phyloP scores from a whole-genome alignment of 2,888 invertebrate genomes.

The Drosophila emarginata region DNA sequence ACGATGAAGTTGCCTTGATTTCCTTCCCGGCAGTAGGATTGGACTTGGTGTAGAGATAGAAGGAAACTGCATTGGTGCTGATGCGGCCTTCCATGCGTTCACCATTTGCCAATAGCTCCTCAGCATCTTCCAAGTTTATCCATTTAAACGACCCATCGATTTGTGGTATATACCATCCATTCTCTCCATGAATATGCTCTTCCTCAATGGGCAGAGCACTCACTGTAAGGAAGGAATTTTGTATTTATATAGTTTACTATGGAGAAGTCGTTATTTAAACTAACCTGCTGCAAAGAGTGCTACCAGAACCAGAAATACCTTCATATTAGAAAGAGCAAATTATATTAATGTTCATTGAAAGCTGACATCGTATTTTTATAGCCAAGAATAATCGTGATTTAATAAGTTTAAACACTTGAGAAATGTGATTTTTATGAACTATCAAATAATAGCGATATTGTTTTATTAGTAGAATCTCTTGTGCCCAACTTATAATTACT shows the following conservation, averaged over 20 bases:
- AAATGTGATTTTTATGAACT: neutral
- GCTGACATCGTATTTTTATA: slow-evolving; percentile 22
- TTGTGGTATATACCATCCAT: slow-evolving; percentile 54
- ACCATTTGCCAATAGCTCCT: neutral
- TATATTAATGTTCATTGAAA: neutral
- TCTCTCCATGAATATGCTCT: slow-evolving; percentile 33
- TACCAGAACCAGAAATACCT: slow-evolving; percentile 27
- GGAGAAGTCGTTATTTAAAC: no score
- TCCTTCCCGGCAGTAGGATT: slow-evolving; percentile 48
- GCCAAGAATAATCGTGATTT: neutral
- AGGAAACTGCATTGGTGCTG: slow-evolving; percentile 39
- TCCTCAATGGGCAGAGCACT: slow-evolving; percentile 27
- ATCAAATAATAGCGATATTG: neutral
- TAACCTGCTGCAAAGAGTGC: slow-evolving; percentile 45
- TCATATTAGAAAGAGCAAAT: slow-evolving; percentile 40
- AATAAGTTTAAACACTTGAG: slow-evolving; percentile 2
- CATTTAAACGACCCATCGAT: slow-evolving; percentile 43
- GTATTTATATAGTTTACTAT: neutral
- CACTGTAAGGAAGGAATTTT: neutral
- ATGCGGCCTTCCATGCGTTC: slow-evolving; percentile 15
- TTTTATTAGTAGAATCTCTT: neutral
- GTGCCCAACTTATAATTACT: no score
- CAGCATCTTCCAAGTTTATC: slow-evolving; percentile 37
- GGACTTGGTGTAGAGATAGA: slow-evolving; percentile 58
- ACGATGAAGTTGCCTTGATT: slow-evolving; percentile 24